Evolutionary conservation across 2,113 vertebrate genomes (phyloP).

Genomic region (Pterocles burchelli): DNA sequence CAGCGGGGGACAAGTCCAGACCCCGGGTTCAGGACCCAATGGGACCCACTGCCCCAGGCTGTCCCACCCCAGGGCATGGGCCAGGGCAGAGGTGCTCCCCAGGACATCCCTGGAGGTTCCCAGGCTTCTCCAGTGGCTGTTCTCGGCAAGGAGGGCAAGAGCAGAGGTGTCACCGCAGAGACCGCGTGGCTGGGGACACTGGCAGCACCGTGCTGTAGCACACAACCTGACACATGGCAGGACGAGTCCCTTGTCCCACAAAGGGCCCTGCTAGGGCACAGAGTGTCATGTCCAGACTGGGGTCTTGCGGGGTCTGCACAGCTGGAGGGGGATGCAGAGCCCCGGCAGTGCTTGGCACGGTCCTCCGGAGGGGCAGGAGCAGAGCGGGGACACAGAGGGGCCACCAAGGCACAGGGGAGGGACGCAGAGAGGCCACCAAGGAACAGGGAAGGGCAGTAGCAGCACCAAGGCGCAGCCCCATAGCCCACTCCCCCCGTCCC

Average conservation of each 20-base stretch:
- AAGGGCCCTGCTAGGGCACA: background rate
- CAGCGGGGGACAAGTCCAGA: background rate
- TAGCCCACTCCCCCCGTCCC: background rate
- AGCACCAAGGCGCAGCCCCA: accelerated
- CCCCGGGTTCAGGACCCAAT: background rate
- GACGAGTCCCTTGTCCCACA: background rate
- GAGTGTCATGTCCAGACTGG: accelerated
- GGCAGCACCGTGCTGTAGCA: background rate
- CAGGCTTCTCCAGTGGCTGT: background rate
- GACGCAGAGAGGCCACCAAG: background rate
- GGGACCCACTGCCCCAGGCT: background rate
- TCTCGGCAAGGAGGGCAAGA: background rate
- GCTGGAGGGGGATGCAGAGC: background rate
- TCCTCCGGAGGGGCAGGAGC: accelerated
- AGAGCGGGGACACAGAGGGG: background rate
- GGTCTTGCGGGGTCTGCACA: accelerated
- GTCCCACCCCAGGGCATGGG: accelerated
- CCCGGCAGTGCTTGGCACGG: accelerated
- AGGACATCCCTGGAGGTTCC: background rate
- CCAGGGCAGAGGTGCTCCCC: background rate
- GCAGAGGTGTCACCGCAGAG: accelerated
- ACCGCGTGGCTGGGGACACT: accelerated
- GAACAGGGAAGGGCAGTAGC: accelerated
- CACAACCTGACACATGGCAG: accelerated
- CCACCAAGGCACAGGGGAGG: accelerated